Base-by-base conservation (phyloP, 2,113 vertebrate species). In the Phodopus roborovskii region DNA sequence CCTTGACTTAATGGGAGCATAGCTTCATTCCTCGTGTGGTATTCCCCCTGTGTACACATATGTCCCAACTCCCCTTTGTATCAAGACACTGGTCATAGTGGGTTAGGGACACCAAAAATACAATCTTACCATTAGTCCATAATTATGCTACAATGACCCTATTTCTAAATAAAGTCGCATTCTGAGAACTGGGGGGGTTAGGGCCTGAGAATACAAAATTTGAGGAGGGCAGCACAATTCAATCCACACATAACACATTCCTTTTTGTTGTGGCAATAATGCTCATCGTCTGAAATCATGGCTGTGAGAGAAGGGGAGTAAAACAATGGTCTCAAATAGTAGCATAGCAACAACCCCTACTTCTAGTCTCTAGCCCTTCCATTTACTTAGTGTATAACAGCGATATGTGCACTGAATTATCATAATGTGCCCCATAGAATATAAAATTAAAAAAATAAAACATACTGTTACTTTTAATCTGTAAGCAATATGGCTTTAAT, bases 361-460 rank as follows among this genome's bases (percentile, higher is more conserved):
- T 96, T 96, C 97, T 84, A 70, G 70, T 97, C 93, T 96, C 95
- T 85, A 97, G 56, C 68, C 45, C 28, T 86, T 79, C 62, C 91
- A 48, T 77, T 96, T 84, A 74, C 36, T 88, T 89, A 56, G 79
- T 82, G 15, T 58, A 7, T 26, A 82, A 58, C 53, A 82, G 24
- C 36, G 39, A 7, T 39, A 81, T 56, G 13, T 26, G 11, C 5
- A 39, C 7, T 26, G 6, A 39, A 56, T 60, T 60, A 82, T 12
- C 58, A 39, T 58, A 81, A 81, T 58, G 79, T 15, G 36, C 24
- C 79, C 16, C 12, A n/a, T n/a, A 71, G n/a, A n/a, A n/a, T 36
- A 78, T 15, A 39, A 58, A 24, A 26, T 26, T 53, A 58, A n/a
- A 79, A 56, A 56, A 36, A 53, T 56, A 58, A n/a, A 60, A 11